Base-by-base conservation (phyloP, 2,113 vertebrate genomes). In the Malaclemys terrapin region DNA sequence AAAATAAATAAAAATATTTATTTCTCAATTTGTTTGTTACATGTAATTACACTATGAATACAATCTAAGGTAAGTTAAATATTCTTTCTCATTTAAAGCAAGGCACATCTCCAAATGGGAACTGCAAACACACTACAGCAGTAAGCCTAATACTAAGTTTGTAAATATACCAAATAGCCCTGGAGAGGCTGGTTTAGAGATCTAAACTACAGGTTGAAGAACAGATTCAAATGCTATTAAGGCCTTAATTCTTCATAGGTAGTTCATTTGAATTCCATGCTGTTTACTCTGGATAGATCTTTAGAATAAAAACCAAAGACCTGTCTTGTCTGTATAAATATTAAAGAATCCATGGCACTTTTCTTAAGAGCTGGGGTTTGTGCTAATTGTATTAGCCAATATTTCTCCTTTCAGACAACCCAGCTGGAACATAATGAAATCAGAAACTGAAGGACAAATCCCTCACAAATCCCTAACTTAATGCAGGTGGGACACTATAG, bases 191-290 rank as follows among this genome's bases (percentile, higher is more conserved):
- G 59, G 38, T 49, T 75, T 35, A 82, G 42, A 54, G 24, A 69
- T 50, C 92, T 93, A 85, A 75, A 82, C 45, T 1, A 65, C 12
- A 91, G 35, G 88, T 25, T n/a, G 83, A 85, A 89, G 24, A 93
- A 57, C 1, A 83, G 50, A 42, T 42, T 87, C 50, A 59, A 94
- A 79, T 25, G 19, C 42, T 38, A 72, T 59, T 82, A 19, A 24
- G 8, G 47, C 50, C 20, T 72, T 31, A 16, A 82, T 38, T 72
- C 93, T 95, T 87, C 80, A 92, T 7, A 76, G 49, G 47, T 7
- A 14, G 2, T 1, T 2, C 0, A 11, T 52, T 31, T 1, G 27
- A 31, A 54, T 50, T 42, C 12, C 38, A 29, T 93, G 11, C 11
- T 83, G 9, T n/a, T 92, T 84, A 22, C 53, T 25, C 27, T 83